Base-by-base conservation (phyloP, 2,797 vertebrate species). In the Sternarchorhynchus goeldii region DNA sequence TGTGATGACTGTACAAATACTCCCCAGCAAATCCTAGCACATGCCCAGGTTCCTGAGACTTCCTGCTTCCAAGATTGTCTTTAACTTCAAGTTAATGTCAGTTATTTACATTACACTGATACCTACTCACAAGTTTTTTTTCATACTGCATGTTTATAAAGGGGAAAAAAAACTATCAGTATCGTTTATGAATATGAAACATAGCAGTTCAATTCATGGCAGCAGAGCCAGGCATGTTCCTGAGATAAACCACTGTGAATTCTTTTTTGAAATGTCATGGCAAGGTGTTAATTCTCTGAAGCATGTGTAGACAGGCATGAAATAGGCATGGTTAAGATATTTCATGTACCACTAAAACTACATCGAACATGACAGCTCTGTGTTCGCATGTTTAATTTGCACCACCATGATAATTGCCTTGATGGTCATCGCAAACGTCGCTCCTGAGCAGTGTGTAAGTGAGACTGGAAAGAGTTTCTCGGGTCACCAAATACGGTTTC, bases 281-380 rank as follows among this genome's bases (percentile, higher is more conserved):
- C 79, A 72, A 76, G 79, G 78, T 74, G 62, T 88, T 88, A 81
- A 83, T 86, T 74, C 81, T 75, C 73, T 69, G 64, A 80, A 67
- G 39, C 53, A 70, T 85, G 87, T 86, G 85, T 81, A 86, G 88
- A 90, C 87, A 88, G 76, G 88, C 88, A 89, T 90, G 87, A 91
- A 91, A 92, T 91, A 88, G 77, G 88, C 83, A 85, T 82, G 79
- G 85, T 88, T 89, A 89, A 84, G 80, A 90, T 88, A 86, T 90
- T 86, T 90, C 87, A 85, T 88, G 83, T 90, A 74, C 66, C 81
- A 79, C 87, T 86, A 85, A 88, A 89, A 90, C 89, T 78, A 89
- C 77, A 89, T 88, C 85, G 85, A 75, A 86, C 78, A 84, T 79
- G 82, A 85, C 85, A 88, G 82, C 85, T 78, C 81, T 83, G 86